Conservation (phyloP, 1,140 invertebrate genomes). For the Oreohelix idahoensis region DNA sequence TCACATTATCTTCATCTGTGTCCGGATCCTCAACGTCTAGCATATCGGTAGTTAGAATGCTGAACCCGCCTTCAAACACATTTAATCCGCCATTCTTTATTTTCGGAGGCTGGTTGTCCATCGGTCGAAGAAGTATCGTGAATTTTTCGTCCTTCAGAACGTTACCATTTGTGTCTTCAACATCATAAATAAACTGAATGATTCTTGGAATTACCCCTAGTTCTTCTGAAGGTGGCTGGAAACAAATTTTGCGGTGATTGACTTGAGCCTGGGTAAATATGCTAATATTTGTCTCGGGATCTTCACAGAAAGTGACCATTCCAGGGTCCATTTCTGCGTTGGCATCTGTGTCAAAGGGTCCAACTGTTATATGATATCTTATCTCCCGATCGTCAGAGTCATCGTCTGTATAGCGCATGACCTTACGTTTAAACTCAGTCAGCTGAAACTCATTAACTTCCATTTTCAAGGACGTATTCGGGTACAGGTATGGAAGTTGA, state of each 20-base stretch:
- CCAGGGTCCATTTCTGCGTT: conserved; percentile 66
- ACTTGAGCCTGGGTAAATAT: conserved; percentile 72
- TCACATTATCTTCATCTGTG: conserved; percentile 60
- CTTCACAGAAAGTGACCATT: conserved; percentile 68
- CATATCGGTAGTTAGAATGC: conserved; percentile 61
- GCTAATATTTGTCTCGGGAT: conserved; percentile 53
- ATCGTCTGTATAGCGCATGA: conserved; percentile 69
- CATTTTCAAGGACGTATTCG: conserved; percentile 65
- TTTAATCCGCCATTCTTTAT: conserved; percentile 66
- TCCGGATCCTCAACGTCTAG: conserved; percentile 71
- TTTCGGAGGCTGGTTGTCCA: conserved; percentile 72
- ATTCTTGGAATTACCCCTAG: conserved; percentile 69
- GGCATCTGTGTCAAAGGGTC: conserved; percentile 68
- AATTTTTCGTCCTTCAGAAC: conserved; percentile 67
- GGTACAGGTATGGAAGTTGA: conserved; percentile 68
- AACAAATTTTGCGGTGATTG: conserved; percentile 73
- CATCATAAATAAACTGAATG: conserved; percentile 70
- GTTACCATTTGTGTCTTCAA: conserved; percentile 71
- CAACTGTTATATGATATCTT: conserved; percentile 60
- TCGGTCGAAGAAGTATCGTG: conserved; percentile 67
- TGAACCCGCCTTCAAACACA: conserved; percentile 68
- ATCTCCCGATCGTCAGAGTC: conserved; percentile 68
- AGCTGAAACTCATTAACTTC: conserved; percentile 70
- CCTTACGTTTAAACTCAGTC: conserved; percentile 65
- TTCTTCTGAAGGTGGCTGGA: conserved; percentile 69